These are phyloP conservation scores for Herminia tarsipennalis DNA, from an alignment of 2,888 invertebrate genomes.

Conservation along the genomic window DNA sequence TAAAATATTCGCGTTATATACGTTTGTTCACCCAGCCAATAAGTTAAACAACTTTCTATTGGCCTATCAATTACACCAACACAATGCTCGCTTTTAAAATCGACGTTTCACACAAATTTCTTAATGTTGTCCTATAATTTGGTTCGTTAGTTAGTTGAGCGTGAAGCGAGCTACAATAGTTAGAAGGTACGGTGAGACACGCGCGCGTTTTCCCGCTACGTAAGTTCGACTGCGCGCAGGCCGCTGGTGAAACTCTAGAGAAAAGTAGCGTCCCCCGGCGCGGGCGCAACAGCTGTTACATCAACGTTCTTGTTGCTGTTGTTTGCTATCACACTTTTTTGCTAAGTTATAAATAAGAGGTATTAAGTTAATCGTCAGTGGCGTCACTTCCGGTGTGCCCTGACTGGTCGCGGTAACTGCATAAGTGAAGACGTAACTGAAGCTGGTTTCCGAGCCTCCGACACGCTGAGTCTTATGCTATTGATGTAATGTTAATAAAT, in stretches of 20 bases:
- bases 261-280: slow-evolving; percentile 72
- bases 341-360: slow-evolving; percentile 54
- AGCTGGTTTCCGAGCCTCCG: slow-evolving; percentile 19
- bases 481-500: slow-evolving; percentile 24
- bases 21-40: slow-evolving; percentile 56
- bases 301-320: slow-evolving; percentile 67
- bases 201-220: slow-evolving; percentile 65
- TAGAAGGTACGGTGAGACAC: slow-evolving; percentile 35
- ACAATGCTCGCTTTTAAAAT: slow-evolving; percentile 49
- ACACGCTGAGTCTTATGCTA: slow-evolving; percentile 30
- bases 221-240: slow-evolving; percentile 67
- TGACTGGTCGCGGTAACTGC: slow-evolving; percentile 18
- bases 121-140: slow-evolving; percentile 43
- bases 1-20: slow-evolving; percentile 48
- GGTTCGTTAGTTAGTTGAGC: slow-evolving; percentile 41
- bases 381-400: slow-evolving; percentile 63
- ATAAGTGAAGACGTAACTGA: slow-evolving; percentile 9
- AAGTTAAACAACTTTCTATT: slow-evolving; percentile 62
- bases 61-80: slow-evolving; percentile 56
- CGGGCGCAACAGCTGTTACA: slow-evolving; percentile 68
- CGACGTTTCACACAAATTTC: slow-evolving; percentile 50
- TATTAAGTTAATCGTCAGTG: slow-evolving; percentile 41
- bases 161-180: slow-evolving; percentile 20
- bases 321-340: slow-evolving; percentile 52
- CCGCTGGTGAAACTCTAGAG: slow-evolving; percentile 76